Evolutionary conservation across 2,888 invertebrate genomes (phyloP).

Genomic region (Melitaea athalia): DNA sequence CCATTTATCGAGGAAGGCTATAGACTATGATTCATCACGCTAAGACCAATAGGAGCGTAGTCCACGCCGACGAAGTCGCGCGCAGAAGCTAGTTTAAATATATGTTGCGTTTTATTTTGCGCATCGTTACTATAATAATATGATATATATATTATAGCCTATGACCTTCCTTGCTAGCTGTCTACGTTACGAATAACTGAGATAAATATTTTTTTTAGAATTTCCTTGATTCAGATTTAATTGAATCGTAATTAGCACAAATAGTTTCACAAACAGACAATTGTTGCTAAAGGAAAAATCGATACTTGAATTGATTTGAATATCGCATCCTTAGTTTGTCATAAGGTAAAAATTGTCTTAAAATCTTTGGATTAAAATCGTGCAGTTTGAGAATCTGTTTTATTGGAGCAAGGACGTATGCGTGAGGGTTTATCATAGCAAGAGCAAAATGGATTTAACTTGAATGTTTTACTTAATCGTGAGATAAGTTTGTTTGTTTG

Average conservation of each 20-base stretch:
- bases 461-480: not conserved
- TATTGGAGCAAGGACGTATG: constrained; percentile 26
- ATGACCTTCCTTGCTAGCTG: no score
- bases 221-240: constrained; percentile 13
- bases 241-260: not conserved
- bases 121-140: no score
- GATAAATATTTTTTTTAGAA: not conserved
- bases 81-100: no score
- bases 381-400: constrained; percentile 19
- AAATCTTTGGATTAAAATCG: constrained; percentile 31
- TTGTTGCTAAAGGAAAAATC: constrained; percentile 20
- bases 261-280: constrained; percentile 3
- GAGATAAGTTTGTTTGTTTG: not conserved
- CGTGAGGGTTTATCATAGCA: constrained; percentile 6
- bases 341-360: constrained; percentile 39
- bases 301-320: constrained; percentile 9
- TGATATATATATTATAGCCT: no score
- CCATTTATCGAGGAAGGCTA: no score
- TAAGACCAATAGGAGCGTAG: no score
- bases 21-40: no score
- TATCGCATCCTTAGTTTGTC: constrained; percentile 24
- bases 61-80: no score
- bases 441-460: not conserved
- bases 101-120: no score
- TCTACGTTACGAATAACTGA: not conserved